Percentiles rank a stretch among this genome's conserved stretches.
phyloP scores from a whole-genome alignment of 2,888 invertebrate genomes.

The Mamestra brassicae region DNA sequence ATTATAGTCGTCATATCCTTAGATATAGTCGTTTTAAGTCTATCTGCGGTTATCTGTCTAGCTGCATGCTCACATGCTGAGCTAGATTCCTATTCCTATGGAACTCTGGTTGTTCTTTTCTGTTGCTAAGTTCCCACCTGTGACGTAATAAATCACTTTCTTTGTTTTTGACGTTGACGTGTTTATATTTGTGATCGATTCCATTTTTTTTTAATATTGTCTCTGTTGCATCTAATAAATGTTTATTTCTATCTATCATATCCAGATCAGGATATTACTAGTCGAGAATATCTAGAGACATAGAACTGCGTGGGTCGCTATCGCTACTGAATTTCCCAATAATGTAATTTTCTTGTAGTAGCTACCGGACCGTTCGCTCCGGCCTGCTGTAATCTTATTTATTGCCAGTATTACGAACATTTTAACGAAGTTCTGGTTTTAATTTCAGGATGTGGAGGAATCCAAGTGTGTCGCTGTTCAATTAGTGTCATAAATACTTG shows the following conservation, averaged over 20 bases:
- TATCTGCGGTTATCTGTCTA: not conserved
- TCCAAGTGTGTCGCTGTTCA: slow-evolving; percentile 17
- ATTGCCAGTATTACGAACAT: slow-evolving; percentile 40
- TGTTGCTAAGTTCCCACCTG: too few relatives aligned
- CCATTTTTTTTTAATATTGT: too few relatives aligned
- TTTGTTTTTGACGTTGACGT: too few relatives aligned
- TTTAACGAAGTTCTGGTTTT: slow-evolving; percentile 43
- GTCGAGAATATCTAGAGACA: not conserved
- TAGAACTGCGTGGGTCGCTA: not conserved
- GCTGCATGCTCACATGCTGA: too few relatives aligned
- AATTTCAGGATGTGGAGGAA: slow-evolving; percentile 24
- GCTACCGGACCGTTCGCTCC: slow-evolving; percentile 2
- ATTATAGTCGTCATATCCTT: not conserved
- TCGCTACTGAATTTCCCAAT: slow-evolving; percentile 32
- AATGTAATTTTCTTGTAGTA: slow-evolving; percentile 41
- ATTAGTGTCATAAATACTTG: slow-evolving; percentile 16
- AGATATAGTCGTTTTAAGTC: not conserved
- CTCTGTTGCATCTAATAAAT: too few relatives aligned
- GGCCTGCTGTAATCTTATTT: slow-evolving; percentile 39
- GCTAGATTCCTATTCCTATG: too few relatives aligned
- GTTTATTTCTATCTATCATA: too few relatives aligned
- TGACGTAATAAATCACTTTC: too few relatives aligned
- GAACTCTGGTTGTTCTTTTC: too few relatives aligned
- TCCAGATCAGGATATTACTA: not conserved
- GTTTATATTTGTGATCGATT: too few relatives aligned